phyloP scores from a whole-genome alignment of 2,888 invertebrate genomes.

The Aethes cnicana region DNA sequence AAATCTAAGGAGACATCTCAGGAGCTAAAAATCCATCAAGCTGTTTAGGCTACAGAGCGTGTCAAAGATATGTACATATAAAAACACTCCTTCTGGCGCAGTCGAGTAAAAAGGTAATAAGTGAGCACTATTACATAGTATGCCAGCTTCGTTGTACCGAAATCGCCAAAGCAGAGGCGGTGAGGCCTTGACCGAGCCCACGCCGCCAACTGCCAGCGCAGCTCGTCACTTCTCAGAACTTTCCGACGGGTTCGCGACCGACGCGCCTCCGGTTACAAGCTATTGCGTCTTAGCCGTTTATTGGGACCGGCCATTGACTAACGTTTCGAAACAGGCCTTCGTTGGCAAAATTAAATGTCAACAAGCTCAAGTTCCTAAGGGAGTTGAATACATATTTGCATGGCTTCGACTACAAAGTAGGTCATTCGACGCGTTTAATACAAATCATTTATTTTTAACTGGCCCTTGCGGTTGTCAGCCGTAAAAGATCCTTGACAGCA shows the following conservation, averaged over 20 bases:
- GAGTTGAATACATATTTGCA: not conserved
- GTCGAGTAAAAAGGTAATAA: too few relatives aligned
- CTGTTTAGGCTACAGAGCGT: too few relatives aligned
- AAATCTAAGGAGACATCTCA: too few relatives aligned
- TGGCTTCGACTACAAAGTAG: constrained; percentile 11
- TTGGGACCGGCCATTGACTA: constrained; percentile 20
- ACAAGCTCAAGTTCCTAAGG: constrained; percentile 19
- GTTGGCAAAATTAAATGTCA: constrained; percentile 7
- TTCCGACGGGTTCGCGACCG: constrained; percentile 43
- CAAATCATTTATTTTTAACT: constrained; percentile 21
- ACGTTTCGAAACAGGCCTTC: constrained; percentile 14
- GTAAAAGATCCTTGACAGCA: constrained; percentile 56
- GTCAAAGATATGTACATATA: too few relatives aligned
- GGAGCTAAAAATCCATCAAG: too few relatives aligned
- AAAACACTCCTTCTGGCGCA: too few relatives aligned
- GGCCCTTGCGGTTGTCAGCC: constrained; percentile 45
- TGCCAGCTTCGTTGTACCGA: too few relatives aligned
- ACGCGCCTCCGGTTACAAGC: constrained; percentile 53
- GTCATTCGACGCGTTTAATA: constrained; percentile 18
- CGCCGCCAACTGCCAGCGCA: constrained; percentile 47
- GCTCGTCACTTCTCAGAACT: constrained; percentile 60
- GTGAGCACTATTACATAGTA: too few relatives aligned
- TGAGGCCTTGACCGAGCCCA: constrained; percentile 68
- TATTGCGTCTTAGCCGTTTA: constrained; percentile 44
- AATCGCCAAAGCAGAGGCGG: too few relatives aligned